Evolutionary conservation across 2,888 invertebrate species (phyloP), one percentile per base, ranked within the genome.

Genomic region (Lampropteryx suffumata): DNA sequence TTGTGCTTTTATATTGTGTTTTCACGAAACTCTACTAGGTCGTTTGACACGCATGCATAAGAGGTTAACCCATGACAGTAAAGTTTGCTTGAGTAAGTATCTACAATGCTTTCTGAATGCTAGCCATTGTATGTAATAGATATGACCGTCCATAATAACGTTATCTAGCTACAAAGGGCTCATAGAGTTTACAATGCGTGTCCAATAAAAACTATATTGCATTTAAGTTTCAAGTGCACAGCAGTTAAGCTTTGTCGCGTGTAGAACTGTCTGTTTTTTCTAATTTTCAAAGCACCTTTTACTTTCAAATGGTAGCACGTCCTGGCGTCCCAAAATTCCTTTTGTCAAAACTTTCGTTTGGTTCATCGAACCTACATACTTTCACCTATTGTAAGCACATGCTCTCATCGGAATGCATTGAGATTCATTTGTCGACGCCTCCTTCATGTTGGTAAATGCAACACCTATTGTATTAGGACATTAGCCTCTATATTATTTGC

Each of bases 361-460:
- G 89, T 88, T 89, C 89, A 84, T 87, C 84, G 89, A 90, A 89
- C 89, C 83, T 73, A 84, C 87, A 87, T 74, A 88, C 89, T 89
- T 89, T 90, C 89, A 82, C 88, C 85, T 76, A 82, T 82, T 87
- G 83, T 87, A 63, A 71, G 76, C 68, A 81, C 73, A 73, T 74
- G 71, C 71, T 82, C 81, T 82, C 84, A 67, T 73, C 67, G 88
- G 87, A 88, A 89, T 87, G 86, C 82, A 80, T 78, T 76, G 76
- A 77, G 82, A 81, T 84, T 79, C 76, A 79, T 79, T 82, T 76
- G 77, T 80, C 76, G 75, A 73, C 78, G 78, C 72, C 71, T 75
- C 76, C 74, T 74, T 75, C 69, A 69, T 73, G 70, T 70, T 64
- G 62, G 56, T 65, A 64, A 62, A 66, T 68, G 65, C 68, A 69